Base-by-base conservation (phyloP, 2,888 invertebrate genomes). In the Malthinus seriepunctatus region DNA sequence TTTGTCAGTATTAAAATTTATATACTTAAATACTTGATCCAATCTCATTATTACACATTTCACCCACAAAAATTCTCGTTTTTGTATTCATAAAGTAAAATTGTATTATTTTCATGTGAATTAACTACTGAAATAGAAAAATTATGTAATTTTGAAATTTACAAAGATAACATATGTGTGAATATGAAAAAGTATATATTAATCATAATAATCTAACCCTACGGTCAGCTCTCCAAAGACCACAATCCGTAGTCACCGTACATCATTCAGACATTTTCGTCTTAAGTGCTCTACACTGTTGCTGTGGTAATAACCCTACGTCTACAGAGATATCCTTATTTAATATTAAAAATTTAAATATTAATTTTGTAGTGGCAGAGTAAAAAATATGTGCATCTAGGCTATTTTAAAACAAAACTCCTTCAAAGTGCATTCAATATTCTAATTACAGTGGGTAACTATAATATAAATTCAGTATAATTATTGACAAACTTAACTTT, bases 221-320 rank as follows among this genome's bases (percentile, higher is more conserved):
- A 55, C 58, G 58, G 58, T 59, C 58, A 59, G 58, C 54, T 59
- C 58, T 59, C 58, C 58, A 59, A 59, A 59, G 58, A 53, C 58
- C 58, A 59, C 58, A 59, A 46, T 45, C 53, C 53, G 58, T 49
- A 53, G 37, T 50, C 52, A 54, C 54, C 58, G 58, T 59, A 59
- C 58, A 59, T 59, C 58, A 59, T 44, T 32, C 49, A 59, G 58
- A 59, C 53, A 59, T 59, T 53, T 53, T 53, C 58, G 53, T 59
- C 58, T 59, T 59, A 53, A 54, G 58, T 54, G 50, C 50, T 12
- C 53, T 35, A 38, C 45, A 12, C 49, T 32, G 44, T 45, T 54
- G 32, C 37, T 59, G 42, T 59, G 46, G 53, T 53, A 53, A 54
- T 59, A 50, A 49, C 35, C 50, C 48, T 59, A 47, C 39, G 23